Base-by-base conservation (phyloP, 2,113 vertebrate species). In the Pelodiscus sinensis region DNA sequence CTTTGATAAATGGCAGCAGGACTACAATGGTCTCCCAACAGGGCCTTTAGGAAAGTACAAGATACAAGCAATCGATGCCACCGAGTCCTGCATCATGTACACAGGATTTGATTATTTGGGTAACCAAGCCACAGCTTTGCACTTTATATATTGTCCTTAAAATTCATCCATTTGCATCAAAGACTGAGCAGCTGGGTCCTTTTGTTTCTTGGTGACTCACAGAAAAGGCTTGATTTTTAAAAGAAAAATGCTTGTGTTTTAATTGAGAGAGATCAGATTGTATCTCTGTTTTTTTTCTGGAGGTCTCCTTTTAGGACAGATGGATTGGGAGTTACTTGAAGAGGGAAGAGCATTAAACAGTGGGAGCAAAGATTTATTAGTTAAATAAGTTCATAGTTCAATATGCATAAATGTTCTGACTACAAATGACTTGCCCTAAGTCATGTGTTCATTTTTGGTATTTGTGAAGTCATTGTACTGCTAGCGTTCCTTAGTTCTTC, bases 81-180 rank as follows among this genome's bases (percentile, higher is more conserved):
- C 98, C 0, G 98, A 99, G 2, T 99, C 99, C 9, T 99, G 99
- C 98, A 99, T 99, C 98, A 99, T 99, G 99, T 95, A 97, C 97
- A 94, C 93, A 81, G 99, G 99, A 54, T 99, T 99, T 78, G 99
- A 99, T 82, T 97, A 99, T 86, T 89, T 99, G 93, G 98, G 99
- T 99, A 97, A 98, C 9, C 96, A 71, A 29, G 50, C 51, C 52
- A 1, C 62, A n/a, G 51, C 71, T 81, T 71, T 52, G 9, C 9
- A 0, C 27, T 13, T 5, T 0, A 79, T 1, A 2, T 22, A 9
- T 2, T 16, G 4, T 1, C 6, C 51, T 35, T 12, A 58, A 50
- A 3, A 56, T 50, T 15, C 2, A 83, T 84, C 55, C 3, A 2
- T 25, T 9, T 3, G 11, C 29, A 0, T 58, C 27, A 9, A 12